Conservation (phyloP, 2,888 invertebrate genomes). For the Mamestra brassicae region DNA sequence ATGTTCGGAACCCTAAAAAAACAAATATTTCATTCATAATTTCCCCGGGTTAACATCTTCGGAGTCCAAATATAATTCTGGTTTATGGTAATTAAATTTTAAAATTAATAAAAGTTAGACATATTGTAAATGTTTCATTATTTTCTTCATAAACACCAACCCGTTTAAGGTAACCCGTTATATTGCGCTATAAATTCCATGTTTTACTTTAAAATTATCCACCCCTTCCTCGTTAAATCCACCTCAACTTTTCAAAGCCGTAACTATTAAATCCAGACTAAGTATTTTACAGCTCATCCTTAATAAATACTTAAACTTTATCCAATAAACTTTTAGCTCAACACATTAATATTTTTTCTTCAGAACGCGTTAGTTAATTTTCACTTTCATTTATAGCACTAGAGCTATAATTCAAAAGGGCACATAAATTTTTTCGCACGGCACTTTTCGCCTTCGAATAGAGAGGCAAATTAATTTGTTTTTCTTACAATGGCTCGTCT, state of each 20-base stretch:
- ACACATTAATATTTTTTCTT: constrained; percentile 60
- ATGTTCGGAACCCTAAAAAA: too few species aligned
- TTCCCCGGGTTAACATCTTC: too few species aligned
- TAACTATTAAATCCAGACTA: constrained; percentile 50
- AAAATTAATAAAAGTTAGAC: too few species aligned
- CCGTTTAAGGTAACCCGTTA: not conserved
- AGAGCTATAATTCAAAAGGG: constrained; percentile 83
- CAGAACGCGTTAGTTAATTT: constrained; percentile 78
- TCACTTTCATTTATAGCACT: constrained; percentile 78
- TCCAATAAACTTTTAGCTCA: constrained; percentile 29
- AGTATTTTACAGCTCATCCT: constrained; percentile 25
- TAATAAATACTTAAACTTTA: constrained; percentile 44
- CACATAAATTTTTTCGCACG: constrained; percentile 84
- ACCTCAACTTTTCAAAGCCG: constrained; percentile 27
- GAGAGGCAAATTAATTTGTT: constrained; percentile 89
- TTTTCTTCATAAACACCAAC: not conserved
- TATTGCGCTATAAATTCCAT: constrained; percentile 3
- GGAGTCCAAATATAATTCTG: too few species aligned
- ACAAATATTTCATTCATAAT: too few species aligned
- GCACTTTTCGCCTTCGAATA: constrained; percentile 86
- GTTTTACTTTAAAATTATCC: constrained; percentile 23
- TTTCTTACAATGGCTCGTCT: constrained; percentile 90
- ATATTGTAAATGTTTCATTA: not conserved
- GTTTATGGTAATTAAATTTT: too few species aligned
- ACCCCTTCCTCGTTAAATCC: not conserved